Percentiles rank a stretch among this genome's conserved stretches.
Evolutionary conservation across 2,888 invertebrate genomes (phyloP).

Genomic region (Zygaena filipendulae): DNA sequence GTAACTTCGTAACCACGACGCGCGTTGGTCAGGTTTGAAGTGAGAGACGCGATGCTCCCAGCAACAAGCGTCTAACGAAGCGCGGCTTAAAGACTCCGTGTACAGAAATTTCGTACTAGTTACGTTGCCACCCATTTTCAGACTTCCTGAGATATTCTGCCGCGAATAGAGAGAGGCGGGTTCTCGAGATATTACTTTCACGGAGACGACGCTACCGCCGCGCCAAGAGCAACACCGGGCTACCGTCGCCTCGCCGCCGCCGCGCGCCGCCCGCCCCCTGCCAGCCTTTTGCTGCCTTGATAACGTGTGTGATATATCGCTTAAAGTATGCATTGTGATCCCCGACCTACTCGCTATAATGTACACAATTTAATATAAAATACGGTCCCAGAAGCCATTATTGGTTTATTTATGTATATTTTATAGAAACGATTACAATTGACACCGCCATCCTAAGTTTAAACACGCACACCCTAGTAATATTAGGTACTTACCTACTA

Average conservation of each 20-base stretch:
- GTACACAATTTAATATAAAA: constrained; percentile 35
- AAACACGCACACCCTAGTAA: too few relatives aligned
- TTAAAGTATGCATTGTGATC: constrained; percentile 31
- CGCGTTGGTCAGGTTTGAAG: constrained; percentile 11
- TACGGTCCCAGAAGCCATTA: constrained; percentile 27
- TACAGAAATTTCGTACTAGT: constrained; percentile 28
- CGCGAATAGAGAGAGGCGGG: constrained; percentile 22
- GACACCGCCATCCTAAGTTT: too few relatives aligned
- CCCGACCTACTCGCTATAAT: constrained; percentile 20
- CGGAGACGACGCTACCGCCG: constrained; percentile 23
- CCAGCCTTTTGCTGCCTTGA: constrained; percentile 25
- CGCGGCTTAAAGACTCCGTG: constrained; percentile 23
- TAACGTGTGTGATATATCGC: constrained; percentile 43
- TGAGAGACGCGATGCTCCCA: constrained; percentile 12
- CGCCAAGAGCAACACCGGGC: too few relatives aligned
- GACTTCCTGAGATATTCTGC: constrained; percentile 25
- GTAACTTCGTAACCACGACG: too few relatives aligned
- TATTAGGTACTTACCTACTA: too few relatives aligned
- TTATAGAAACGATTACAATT: too few relatives aligned
- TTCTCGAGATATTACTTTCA: constrained; percentile 34
- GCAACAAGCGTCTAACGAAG: constrained; percentile 20
- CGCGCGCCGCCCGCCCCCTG: constrained; percentile 23
- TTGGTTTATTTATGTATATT: constrained; percentile 34
- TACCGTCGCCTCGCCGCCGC: too few relatives aligned
- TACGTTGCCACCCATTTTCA: constrained; percentile 27